Base-by-base conservation (phyloP, 30 jellyfish, hydroid and myxozoan genomes). In the Calvadosia cruxmelitensis region DNA sequence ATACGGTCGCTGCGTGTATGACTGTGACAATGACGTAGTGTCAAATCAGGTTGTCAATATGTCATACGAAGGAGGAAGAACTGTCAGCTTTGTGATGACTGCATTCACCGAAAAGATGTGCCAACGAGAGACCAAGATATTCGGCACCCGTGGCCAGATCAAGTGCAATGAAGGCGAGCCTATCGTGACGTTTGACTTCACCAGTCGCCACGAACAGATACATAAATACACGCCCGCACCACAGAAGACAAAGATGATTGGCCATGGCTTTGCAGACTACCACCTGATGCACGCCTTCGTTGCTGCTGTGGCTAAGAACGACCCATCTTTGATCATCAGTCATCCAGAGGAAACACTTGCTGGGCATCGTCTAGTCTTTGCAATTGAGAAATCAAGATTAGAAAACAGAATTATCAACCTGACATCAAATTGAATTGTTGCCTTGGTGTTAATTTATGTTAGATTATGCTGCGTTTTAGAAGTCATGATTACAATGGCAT, bases 231-330 rank as follows among this genome's bases (percentile, higher is more conserved):
- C 52, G 53, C 34, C 64, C 31, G 92, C 96, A 49, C n/a, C 28
- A 20, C 85, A 67, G 53, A 0, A n/a, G 31, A 86, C 96, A 7
- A 33, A 68, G 20, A 86, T 86, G 96, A 0, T 51, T 7, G 94
- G 89, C 20, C 93, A 86, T 66, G 96, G 96, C 29, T 79, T 73
- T 70, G 96, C 87, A 0, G 96, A 86, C 70, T 86, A 79, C 63
- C 71, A 79, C 29, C 80, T 86, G 49, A 86, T 86, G 94, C 78
- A 74, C 32, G 78, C 96, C 1, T 86, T 86, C 69, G 96, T 78
- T 0, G 75, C 57, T 36, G 91, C 96, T 0, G 96, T 86, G 27
- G 94, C 96, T 10, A 10, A 28, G 2, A 66, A 78, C 16, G 83
- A 86, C 34, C 85, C 91, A 34, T 27, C 31, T 34, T 0, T 79